Base-by-base conservation (phyloP, 2,888 invertebrate species). In the Meta bourneti region DNA sequence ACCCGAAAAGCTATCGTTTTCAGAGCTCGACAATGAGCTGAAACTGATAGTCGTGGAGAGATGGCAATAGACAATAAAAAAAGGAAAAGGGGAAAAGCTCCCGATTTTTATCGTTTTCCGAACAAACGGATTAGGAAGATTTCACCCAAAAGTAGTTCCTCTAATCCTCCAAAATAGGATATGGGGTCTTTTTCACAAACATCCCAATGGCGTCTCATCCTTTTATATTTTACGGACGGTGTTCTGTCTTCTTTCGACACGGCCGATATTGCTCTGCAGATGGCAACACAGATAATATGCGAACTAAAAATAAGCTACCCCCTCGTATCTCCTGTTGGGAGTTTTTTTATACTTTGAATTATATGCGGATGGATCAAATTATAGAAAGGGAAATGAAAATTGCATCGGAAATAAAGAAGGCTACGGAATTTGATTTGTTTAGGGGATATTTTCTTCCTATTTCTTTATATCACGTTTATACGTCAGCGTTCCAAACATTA, bases 61-160 rank as follows among this genome's bases (percentile, higher is more conserved):
- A 72, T 2, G 34, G 34, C 1, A 34, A 34, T 34, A 34, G 34
- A 34, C 34, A 34, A 34, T 34, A 34, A 34, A 34, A 34, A 34
- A 34, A 13, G 49, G 11, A 7, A 52, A 20, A 74, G 48, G 75
- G 75, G 74, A 84, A 86, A 75, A 54, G 11, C 48, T 51, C 19
- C 79, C 82, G 87, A 91, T 88, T 91, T 87, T 91, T 91, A 91
- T 91, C 91, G 91, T 87, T 71, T 54, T 71, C 70, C 72, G 89
- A 89, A 92, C 92, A 92, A 89, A 86, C 80, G 92, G 92, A 92
- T 92, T 92, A 92, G 86, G 11, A 71, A 70, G 86, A 92, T 92
- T 81, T 92, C 72, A 9, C 75, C 85, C 86, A 48, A 89, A 89
- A 89, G 81, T 16, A 75, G 81, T n/a, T 49, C 75, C 89, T 74